Percentiles rank a stretch among this genome's conserved stretches.
Evolutionary conservation across 2,113 vertebrate species (phyloP).

Genomic region (Nansenia antarctica): DNA sequence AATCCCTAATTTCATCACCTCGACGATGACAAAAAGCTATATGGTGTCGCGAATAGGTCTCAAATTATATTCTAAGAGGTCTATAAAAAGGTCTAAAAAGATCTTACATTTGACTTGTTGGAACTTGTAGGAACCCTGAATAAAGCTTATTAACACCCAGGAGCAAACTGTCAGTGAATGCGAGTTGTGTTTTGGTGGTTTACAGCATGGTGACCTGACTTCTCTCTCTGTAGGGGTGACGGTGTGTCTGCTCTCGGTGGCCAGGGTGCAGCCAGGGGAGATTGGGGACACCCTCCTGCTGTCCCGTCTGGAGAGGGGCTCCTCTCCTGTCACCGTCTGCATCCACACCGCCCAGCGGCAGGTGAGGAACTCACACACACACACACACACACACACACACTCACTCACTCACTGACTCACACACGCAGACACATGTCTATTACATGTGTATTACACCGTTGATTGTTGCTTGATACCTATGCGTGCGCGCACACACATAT

Average conservation of each 20-base stretch:
- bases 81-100: neutral
- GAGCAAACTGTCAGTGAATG: neutral
- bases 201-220: neutral
- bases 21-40: no score
- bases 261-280: conserved; percentile 67
- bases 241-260: conserved; percentile 82
- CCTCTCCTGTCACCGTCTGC: conserved; percentile 76
- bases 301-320: conserved; percentile 79
- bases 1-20: no score
- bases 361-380: conserved; percentile 63
- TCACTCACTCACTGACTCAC: no score
- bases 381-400: no score
- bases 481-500: no score
- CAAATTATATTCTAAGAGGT: no score
- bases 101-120: neutral
- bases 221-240: conserved; percentile 73
- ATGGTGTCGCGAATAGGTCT: no score
- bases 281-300: conserved; percentile 78
- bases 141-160: neutral
- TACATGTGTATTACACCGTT: neutral
- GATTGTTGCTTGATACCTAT: neutral
- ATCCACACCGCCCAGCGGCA: conserved; percentile 74
- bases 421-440: neutral
- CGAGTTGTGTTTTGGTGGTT: neutral
- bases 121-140: neutral